Evolutionary conservation across 1,140 invertebrate genomes (phyloP).

Genomic region (Nephotettix cincticeps): DNA sequence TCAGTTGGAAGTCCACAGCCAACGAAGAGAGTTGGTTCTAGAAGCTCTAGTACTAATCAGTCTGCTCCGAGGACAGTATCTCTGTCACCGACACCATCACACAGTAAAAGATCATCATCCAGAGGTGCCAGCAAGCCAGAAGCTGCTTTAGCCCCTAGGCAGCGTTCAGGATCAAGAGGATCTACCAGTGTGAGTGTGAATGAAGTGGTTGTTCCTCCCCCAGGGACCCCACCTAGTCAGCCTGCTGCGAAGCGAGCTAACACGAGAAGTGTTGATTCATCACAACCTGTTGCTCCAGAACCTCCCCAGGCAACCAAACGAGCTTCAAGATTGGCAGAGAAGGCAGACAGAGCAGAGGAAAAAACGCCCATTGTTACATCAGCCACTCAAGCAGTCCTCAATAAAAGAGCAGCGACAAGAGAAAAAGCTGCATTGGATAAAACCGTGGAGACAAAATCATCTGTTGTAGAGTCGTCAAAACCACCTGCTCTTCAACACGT

Average conservation of each 20-base stretch:
- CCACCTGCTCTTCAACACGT: constrained; percentile 11
- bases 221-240: neutral
- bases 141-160: neutral
- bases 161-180: constrained; percentile 7
- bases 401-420: constrained; percentile 15
- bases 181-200: neutral
- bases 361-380: neutral
- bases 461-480: neutral
- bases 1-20: constrained; percentile 38
- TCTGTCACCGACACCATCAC: neutral
- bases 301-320: neutral
- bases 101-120: constrained; percentile 30
- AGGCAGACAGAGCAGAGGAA: neutral
- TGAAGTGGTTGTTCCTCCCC: neutral
- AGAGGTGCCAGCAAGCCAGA: constrained; percentile 20
- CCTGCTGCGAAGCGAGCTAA: constrained; percentile 8
- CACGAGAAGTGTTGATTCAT: constrained; percentile 4
- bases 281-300: neutral
- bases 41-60: constrained; percentile 26
- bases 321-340: neutral
- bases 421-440: constrained; percentile 12
- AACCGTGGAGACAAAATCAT: neutral
- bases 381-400: constrained; percentile 9
- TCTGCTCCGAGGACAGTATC: neutral
- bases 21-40: constrained; percentile 34